Evolutionary conservation across 2,113 vertebrate genomes (phyloP).

Genomic region (Xyrauchen texanus): DNA sequence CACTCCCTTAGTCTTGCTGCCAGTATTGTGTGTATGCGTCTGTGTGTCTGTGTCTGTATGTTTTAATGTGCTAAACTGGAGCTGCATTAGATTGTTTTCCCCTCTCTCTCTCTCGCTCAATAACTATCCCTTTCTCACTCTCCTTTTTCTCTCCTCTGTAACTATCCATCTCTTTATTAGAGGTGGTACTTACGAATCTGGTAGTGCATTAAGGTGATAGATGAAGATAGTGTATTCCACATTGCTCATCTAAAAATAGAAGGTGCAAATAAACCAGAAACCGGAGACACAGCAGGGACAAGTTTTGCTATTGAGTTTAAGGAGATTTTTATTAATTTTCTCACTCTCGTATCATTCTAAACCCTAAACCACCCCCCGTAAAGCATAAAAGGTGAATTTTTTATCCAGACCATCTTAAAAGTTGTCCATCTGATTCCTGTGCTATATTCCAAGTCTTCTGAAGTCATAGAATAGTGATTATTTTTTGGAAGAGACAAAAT

Average conservation of each 20-base stretch:
- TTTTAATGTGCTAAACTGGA: constrained; percentile 36
- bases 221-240: constrained; percentile 35
- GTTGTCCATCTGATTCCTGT: too few relatives aligned
- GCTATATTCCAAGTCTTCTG: too few relatives aligned
- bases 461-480: too few relatives aligned
- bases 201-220: constrained; percentile 39
- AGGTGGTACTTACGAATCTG: constrained; percentile 38
- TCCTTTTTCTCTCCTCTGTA: constrained; percentile 13
- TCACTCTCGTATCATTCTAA: too few relatives aligned
- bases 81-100: constrained; percentile 36
- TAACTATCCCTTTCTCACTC: constrained; percentile 35
- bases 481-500: too few relatives aligned
- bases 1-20: not conserved
- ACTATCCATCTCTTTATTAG: constrained; percentile 24
- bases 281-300: constrained; percentile 8
- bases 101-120: constrained; percentile 21
- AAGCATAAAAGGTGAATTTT: too few relatives aligned
- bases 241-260: constrained; percentile 32
- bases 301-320: constrained; percentile 1
- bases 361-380: too few relatives aligned
- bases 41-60: not conserved
- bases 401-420: too few relatives aligned
- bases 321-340: not conserved
- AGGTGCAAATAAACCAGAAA: constrained; percentile 14
- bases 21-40: constrained; percentile 4